phyloP scores from a whole-genome alignment of 2,888 invertebrate genomes.

The Stenurella melanura region DNA sequence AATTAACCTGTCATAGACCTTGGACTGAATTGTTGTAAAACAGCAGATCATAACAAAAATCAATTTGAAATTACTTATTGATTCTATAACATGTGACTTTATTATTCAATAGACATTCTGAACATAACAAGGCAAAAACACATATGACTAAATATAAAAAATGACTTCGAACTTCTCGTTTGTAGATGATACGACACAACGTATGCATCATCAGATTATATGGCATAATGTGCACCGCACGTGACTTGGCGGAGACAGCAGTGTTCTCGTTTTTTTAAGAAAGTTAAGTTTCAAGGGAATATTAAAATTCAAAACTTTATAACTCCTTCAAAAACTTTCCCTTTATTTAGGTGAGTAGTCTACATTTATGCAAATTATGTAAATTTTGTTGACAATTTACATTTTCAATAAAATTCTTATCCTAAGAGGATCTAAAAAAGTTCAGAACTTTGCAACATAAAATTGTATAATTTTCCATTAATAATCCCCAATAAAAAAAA shows the following conservation, averaged over 20 bases:
- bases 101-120: no score
- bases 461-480: background rate
- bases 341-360: conserved; percentile 16
- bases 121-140: no score
- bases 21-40: no score
- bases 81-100: no score
- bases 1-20: no score
- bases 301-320: background rate
- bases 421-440: background rate
- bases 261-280: background rate
- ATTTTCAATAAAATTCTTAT: background rate
- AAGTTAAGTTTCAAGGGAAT: background rate
- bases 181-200: no score
- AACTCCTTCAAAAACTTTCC: conserved; percentile 8
- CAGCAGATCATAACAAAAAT: no score
- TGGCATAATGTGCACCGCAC: background rate
- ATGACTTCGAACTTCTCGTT: no score
- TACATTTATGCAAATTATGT: conserved; percentile 13
- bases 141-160: no score
- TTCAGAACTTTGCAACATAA: background rate
- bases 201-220: no score
- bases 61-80: no score
- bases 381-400: conserved; percentile 22
- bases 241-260: background rate
- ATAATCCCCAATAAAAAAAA: background rate